Evolutionary conservation across 2,113 vertebrate genomes (phyloP).

Genomic region (Drymodes brunneopygia): DNA sequence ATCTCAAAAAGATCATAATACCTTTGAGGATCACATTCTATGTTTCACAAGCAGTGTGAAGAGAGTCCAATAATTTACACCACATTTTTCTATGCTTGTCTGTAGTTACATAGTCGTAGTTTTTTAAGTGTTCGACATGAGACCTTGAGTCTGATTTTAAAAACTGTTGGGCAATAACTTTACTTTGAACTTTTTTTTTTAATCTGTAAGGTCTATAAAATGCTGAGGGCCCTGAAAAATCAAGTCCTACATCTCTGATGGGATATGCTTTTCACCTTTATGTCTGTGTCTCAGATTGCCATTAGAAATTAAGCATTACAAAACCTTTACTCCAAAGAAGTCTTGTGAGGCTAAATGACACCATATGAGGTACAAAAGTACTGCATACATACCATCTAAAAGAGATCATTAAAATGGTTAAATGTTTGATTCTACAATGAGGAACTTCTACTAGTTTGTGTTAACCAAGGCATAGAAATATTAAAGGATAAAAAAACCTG

Average conservation of each 20-base stretch:
- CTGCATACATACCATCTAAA: not conserved
- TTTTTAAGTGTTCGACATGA: not conserved
- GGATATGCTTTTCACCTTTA: not conserved
- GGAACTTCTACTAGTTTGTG: not conserved
- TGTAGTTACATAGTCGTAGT: not conserved
- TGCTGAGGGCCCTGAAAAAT: not conserved
- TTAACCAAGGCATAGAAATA: not conserved
- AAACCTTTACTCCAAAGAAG: not conserved
- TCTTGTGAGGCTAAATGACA: not conserved
- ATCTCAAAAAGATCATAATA: not conserved
- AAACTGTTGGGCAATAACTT: not conserved
- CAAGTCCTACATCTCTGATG: not conserved
- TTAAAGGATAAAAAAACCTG: not conserved
- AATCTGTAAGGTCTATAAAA: not conserved
- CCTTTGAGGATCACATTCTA: not conserved
- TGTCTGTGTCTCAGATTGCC: not conserved
- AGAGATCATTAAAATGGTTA: not conserved
- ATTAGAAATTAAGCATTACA: not conserved
- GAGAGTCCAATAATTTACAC: not conserved
- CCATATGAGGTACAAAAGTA: not conserved
- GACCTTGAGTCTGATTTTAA: not conserved
- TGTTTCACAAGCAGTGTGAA: not conserved
- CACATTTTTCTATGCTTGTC: not conserved
- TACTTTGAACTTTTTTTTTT: not conserved
- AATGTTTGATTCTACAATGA: not conserved